Base-by-base conservation (phyloP, 2,797 vertebrate genomes). In the Sebastes diploproa region DNA sequence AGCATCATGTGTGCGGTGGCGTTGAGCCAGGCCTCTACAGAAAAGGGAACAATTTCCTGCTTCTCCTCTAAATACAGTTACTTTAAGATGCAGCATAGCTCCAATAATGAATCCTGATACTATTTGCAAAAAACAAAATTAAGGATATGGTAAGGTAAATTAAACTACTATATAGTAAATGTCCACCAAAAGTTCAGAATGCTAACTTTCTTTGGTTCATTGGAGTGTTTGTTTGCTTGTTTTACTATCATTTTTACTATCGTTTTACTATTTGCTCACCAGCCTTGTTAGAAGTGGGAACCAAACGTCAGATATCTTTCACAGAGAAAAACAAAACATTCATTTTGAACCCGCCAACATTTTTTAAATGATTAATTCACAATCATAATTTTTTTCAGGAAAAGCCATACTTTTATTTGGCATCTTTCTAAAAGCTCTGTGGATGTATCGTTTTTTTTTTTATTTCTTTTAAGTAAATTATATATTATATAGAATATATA, bases 1-100 rank as follows among this genome's bases (percentile, higher is more conserved):
- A 78, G 69, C 16, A 16, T 89, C 72, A 85, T 83, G 38, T 66
- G 34, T 66, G 46, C 77, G 16, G 42, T 46, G 42, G 72, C 52
- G 10, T 62, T 79, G 34, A 86, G 50, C 29, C 56, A 50, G 5
- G 64, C 25, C 12, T 52, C 20, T n/a, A 10, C 1, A 74, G 70
- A 84, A 88, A 84, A 78, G 23, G 5, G 56, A 56, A 63, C 16
- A 2, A 62, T 54, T 72, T 86, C 61, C 73, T 73, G 36, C 4
- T 65, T 78, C 66, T 59, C 3, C 3, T 73, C 23, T 65, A 4
- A 38, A 16, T 16, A 18, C 3, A 32, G n/a, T 23, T 50, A 20
- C 55, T 52, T 64, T 67, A 7, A 23, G 61, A 68, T 27, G 3
- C 12, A 25, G 5, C 6, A 1, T 16, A 55, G 27, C 3, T 55